These are phyloP conservation scores for Nomada lathburiana DNA, from an alignment of 2,888 invertebrate genomes.

Conservation along the genomic window DNA sequence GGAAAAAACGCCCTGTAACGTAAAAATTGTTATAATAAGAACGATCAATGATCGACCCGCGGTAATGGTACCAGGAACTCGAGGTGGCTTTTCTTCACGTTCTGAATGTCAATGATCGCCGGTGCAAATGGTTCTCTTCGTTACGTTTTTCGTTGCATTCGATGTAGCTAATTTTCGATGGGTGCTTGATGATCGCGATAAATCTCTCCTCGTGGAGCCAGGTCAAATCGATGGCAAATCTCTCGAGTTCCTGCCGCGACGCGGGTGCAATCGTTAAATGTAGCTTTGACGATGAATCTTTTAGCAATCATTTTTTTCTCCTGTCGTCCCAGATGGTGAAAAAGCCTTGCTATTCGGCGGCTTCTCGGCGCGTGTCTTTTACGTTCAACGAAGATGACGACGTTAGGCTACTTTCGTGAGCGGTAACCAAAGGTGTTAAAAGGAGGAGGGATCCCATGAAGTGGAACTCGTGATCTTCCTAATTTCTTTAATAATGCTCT, in stretches of 20 bases:
- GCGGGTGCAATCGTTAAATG: constrained; percentile 78
- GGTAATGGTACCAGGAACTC: constrained; percentile 69
- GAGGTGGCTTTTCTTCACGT: constrained; percentile 27
- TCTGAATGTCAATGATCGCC: background rate
- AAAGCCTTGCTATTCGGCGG: constrained; percentile 77
- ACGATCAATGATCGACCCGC: constrained; percentile 79
- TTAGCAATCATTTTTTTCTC: constrained; percentile 80
- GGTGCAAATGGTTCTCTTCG: background rate
- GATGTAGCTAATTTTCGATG: background rate
- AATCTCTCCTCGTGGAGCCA: background rate
- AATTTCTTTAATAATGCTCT: background rate
- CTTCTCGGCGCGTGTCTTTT: constrained; percentile 75
- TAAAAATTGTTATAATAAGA: constrained; percentile 74
- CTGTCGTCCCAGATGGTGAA: constrained; percentile 79
- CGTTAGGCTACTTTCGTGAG: constrained; percentile 73
- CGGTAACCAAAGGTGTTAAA: constrained; percentile 66
- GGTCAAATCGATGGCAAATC: background rate
- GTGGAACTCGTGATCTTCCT: constrained; percentile 41
- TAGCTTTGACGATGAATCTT: constrained; percentile 83
- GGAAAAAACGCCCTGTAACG: constrained; percentile 81
- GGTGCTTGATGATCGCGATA: too few relatives aligned
- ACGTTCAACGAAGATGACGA: constrained; percentile 78
- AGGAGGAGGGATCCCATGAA: constrained; percentile 42
- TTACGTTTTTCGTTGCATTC: background rate
- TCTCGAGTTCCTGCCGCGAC: constrained; percentile 72